Evolutionary conservation across 2,113 vertebrate species (phyloP).

Genomic region (Amphiprion percula): DNA sequence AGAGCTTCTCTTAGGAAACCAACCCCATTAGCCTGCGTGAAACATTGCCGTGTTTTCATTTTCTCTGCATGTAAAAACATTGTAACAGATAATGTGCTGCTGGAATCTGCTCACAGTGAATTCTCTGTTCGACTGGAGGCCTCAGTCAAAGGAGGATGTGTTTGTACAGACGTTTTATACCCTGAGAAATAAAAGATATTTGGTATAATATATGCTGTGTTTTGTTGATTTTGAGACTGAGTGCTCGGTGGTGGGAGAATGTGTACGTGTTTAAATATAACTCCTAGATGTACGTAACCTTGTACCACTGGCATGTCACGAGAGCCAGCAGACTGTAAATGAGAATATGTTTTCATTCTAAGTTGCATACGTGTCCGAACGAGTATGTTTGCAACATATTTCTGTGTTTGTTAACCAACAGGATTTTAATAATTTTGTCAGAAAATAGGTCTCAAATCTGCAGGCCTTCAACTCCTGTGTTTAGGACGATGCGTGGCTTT

Average conservation of each 20-base stretch:
- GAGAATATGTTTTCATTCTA: conserved; percentile 7
- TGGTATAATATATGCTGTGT: conserved; percentile 43
- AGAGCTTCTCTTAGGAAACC: conserved; percentile 32
- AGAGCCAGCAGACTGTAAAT: conserved; percentile 14
- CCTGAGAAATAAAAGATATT: conserved; percentile 75
- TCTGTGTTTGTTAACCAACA: background rate
- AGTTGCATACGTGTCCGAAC: background rate
- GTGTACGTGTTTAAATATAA: conserved; percentile 31
- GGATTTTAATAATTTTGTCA: background rate
- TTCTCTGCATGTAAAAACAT: conserved; percentile 37
- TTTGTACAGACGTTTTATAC: conserved; percentile 69
- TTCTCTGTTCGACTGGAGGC: conserved; percentile 18
- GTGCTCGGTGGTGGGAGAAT: conserved; percentile 19
- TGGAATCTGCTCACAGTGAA: conserved; percentile 20
- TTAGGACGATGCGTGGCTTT: background rate
- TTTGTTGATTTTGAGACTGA: conserved; percentile 45
- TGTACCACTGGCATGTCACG: background rate
- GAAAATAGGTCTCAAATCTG: conserved; percentile 3
- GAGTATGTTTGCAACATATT: background rate
- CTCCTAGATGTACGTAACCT: conserved; percentile 6
- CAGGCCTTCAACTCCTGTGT: background rate
- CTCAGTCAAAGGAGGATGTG: conserved; percentile 25
- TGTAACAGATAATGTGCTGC: conserved; percentile 29
- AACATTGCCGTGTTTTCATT: conserved; percentile 32
- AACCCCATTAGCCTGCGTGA: conserved; percentile 9